Base-by-base conservation (phyloP, 2,113 vertebrate species). In the Corapipo altera region DNA sequence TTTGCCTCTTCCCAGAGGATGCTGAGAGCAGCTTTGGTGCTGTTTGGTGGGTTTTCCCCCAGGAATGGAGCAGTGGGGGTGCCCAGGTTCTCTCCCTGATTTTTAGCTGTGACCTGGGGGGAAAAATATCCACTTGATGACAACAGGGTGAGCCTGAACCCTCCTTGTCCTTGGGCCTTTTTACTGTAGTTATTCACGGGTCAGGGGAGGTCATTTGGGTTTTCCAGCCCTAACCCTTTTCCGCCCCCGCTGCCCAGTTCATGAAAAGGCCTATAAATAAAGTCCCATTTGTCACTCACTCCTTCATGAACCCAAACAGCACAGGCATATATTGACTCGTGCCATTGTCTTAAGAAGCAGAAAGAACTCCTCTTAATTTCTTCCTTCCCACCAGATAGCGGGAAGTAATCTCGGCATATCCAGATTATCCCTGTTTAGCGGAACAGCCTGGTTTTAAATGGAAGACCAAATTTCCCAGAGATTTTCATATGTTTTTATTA, bases 251-350 rank as follows among this genome's bases (percentile, higher is more conserved):
- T 69, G 76, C 88, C 44, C 17, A 8, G 77, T 44, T 84, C 94
- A 66, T 89, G 80, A 55, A 88, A 88, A 90, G 95, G 79, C 92
- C 95, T 92, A 92, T 95, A 96, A 96, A 97, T 96, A 97, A 96
- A 95, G 71, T 91, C 89, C 23, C 76, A 37, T 97, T 97, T 96
- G 95, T 97, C 96, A 85, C 88, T 84, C 72, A 11, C 71, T 94
- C 70, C 70, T 59, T 32, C 52, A 33, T 62, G 88, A 95, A 92
- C 87, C 93, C 91, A 86, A 87, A 78, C 74, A 94, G 72, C 22
- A 8, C 57, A 7, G 79, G 57, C n/a, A 69, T 57, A 26, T 81
- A 65, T 83, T 92, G 87, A 93, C 85, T 95, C 55, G 16, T n/a
- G 85, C 48, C 85, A 92, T 89, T 95, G 94, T 95, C 93, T 95